These are phyloP conservation scores for Apodemia duryi DNA, from an alignment of 2,888 invertebrate genomes.

Conservation along the genomic window DNA sequence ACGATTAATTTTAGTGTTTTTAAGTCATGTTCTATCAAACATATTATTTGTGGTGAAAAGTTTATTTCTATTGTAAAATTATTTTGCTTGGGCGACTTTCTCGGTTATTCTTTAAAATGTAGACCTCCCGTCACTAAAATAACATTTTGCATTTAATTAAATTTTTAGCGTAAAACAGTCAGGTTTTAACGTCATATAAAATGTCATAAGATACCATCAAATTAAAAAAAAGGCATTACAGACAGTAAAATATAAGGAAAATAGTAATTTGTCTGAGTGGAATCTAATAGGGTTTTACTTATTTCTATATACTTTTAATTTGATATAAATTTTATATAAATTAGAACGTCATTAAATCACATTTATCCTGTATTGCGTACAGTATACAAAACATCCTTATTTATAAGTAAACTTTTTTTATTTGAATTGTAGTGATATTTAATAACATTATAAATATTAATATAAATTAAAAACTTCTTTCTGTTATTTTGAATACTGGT, in stretches of 20 bases:
- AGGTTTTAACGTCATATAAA: too few species aligned
- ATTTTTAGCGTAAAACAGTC: too few species aligned
- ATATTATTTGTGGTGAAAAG: too few species aligned
- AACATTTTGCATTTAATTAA: too few species aligned
- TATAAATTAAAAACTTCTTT: background rate
- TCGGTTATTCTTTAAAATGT: too few species aligned
- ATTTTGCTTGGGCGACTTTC: too few species aligned
- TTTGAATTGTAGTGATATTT: background rate
- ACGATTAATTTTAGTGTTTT: too few species aligned
- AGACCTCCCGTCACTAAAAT: too few species aligned
- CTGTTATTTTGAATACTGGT: constrained; percentile 17
- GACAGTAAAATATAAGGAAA: background rate
- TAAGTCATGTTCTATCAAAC: too few species aligned
- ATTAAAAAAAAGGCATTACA: too few species aligned
- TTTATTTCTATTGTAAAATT: too few species aligned
- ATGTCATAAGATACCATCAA: too few species aligned
- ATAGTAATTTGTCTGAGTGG: background rate
- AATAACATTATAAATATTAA: background rate
- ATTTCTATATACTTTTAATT: background rate
- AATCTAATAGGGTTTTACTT: background rate
- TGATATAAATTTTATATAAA: background rate
- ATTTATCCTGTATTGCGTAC: background rate
- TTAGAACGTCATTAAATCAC: background rate
- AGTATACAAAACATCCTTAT: background rate
- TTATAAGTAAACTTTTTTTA: background rate